Base-by-base conservation (phyloP, 1,140 invertebrate genomes). In the Latrodectus geometricus region DNA sequence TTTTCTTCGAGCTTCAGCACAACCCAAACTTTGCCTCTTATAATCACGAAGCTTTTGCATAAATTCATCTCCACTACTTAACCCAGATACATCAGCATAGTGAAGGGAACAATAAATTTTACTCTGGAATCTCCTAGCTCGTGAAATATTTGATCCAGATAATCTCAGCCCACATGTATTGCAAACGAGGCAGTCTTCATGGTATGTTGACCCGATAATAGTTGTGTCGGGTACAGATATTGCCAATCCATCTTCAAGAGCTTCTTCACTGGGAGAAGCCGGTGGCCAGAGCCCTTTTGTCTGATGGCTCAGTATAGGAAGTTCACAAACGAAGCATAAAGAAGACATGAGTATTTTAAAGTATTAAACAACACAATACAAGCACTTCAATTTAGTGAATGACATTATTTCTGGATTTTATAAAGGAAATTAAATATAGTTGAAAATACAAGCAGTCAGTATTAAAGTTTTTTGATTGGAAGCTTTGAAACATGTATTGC, bases 31-130 rank as follows among this genome's bases (percentile, higher is more conserved):
- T 93, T 97, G 96, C 88, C 96, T 96, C 92, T 98, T 98, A 93
- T 98, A 98, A 93, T 96, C 96, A 89, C 96, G 94, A 90, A 98
- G 94, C 92, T 98, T 96, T 92, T 97, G 96, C 96, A 98, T 97
- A 92, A 97, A 98, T 93, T 97, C 96, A 66, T 89, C 89, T 4
- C 89, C 89, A 84, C 96, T 96, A 92, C 95, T 96, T 94, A 97
- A 96, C 89, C 97, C 95, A 90, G 96, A 95, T 88, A 98, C 96
- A 95, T 98, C 96, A 89, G 95, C 95, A 91, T 96, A 97, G 92
- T 97, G 96, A 89, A 97, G 93, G 91, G 96, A 95, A 93, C 96
- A 97, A 90, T 96, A 94, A 90, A 97, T 96, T 91, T 96, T 95
- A 91, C 96, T 96, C 90, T 94, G 94, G 92, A 95, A 95, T 88